Percentiles rank a stretch among this genome's conserved stretches.
Conservation (phyloP, 2,888 invertebrate genomes). For the Aporophyla nigra region DNA sequence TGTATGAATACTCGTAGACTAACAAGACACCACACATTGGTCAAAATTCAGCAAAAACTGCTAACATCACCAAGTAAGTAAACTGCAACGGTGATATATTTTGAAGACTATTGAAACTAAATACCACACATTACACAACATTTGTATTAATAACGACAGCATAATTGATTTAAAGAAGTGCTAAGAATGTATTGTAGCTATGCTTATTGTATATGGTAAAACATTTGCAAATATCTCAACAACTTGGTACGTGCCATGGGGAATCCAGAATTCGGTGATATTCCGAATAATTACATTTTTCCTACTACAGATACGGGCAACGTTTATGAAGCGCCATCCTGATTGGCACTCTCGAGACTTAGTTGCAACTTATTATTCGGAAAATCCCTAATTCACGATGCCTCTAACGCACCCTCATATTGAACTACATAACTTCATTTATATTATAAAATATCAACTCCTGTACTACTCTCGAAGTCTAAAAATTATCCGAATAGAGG, state of each 20-base stretch:
- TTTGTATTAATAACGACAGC: constrained; percentile 42
- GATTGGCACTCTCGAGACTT: constrained; percentile 34
- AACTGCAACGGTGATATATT: constrained; percentile 52
- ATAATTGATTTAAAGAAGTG: constrained; percentile 38
- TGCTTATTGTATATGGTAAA: constrained; percentile 58
- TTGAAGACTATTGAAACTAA: constrained; percentile 51
- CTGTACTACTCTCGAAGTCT: constrained; percentile 38
- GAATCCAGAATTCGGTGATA: constrained; percentile 10
- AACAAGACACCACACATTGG: constrained; percentile 53
- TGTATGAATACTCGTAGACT: constrained; percentile 67
- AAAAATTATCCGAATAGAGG: constrained; percentile 72
- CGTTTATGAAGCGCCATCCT: constrained; percentile 20
- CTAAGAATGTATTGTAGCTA: constrained; percentile 43
- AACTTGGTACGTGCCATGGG: constrained; percentile 36
- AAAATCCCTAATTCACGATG: constrained; percentile 15
- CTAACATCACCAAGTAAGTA: constrained; percentile 39
- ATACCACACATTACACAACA: constrained; percentile 25
- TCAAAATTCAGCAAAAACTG: constrained; percentile 45
- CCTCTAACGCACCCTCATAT: constrained; percentile 28
- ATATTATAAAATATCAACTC: constrained; percentile 46
- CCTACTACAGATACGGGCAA: constrained; percentile 5
- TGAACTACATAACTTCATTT: constrained; percentile 55
- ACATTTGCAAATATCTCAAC: constrained; percentile 62
- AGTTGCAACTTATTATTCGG: constrained; percentile 17
- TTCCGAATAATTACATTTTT: constrained; percentile 22